Evolutionary conservation across 2,888 invertebrate genomes (phyloP).

Genomic region (Epinotia ramella): DNA sequence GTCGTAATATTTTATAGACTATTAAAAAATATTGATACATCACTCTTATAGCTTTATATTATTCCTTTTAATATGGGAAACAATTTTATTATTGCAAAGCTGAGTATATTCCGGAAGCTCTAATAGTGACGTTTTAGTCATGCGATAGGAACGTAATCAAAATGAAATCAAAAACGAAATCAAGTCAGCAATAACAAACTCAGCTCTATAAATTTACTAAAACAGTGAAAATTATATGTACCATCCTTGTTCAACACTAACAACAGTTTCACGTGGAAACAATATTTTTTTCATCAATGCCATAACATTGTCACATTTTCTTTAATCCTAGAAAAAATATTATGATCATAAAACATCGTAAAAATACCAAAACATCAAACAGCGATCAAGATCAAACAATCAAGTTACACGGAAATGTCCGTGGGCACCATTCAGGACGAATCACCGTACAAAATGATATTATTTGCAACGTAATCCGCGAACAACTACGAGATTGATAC

Average conservation of each 20-base stretch:
- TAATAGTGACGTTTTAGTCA: no score
- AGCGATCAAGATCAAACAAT: conserved; percentile 59
- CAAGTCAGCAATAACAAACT: no score
- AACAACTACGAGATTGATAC: conserved; percentile 84
- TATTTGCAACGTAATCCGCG: conserved; percentile 85
- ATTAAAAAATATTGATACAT: no score
- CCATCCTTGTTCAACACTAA: background rate
- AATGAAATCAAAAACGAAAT: no score
- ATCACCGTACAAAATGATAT: conserved; percentile 85
- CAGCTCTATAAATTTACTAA: background rate
- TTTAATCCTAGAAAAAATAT: conserved; percentile 13
- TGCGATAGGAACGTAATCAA: no score
- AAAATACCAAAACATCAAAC: conserved; percentile 21
- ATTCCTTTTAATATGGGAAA: no score
- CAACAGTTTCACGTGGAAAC: background rate
- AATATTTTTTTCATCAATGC: conserved; percentile 8
- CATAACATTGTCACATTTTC: conserved; percentile 1
- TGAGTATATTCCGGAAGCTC: no score
- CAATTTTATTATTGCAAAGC: no score
- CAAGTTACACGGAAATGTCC: conserved; percentile 53
- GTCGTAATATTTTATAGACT: no score
- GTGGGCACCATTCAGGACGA: conserved; percentile 82
- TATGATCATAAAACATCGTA: background rate
- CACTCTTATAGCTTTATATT: no score
- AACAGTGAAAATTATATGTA: background rate